Conservation (phyloP, 2,113 vertebrate genomes). For the Perca fluviatilis region DNA sequence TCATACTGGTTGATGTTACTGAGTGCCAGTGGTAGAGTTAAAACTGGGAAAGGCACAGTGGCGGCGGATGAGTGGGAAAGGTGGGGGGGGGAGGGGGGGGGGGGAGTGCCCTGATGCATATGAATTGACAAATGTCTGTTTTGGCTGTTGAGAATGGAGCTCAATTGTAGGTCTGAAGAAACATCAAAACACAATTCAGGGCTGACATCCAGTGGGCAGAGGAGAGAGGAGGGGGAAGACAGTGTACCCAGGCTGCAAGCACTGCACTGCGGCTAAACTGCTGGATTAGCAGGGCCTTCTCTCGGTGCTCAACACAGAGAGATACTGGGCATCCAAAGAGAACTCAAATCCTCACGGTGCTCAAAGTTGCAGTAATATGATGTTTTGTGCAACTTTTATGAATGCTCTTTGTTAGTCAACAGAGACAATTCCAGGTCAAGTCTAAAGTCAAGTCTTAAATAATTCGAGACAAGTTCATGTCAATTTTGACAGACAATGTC, state of each 20-base stretch:
- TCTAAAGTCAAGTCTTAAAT: background rate
- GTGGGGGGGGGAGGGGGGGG: constrained; percentile 16
- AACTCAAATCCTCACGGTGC: background rate
- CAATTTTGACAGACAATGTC: background rate
- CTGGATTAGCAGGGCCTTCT: constrained; percentile 31
- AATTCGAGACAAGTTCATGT: background rate
- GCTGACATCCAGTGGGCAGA: constrained; percentile 87
- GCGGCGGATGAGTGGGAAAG: constrained; percentile 36
- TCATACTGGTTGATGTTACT: constrained; percentile 72
- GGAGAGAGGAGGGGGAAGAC: constrained; percentile 40
- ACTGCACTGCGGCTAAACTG: constrained; percentile 53
- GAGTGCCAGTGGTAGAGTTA: constrained; percentile 83
- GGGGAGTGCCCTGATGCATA: constrained; percentile 82
- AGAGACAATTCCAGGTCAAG: background rate
- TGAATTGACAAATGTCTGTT: constrained; percentile 95
- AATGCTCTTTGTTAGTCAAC: background rate
- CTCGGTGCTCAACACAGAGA: constrained; percentile 2
- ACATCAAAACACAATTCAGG: constrained; percentile 96
- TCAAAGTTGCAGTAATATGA: background rate
- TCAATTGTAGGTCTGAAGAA: constrained; percentile 88
- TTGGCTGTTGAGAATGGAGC: constrained; percentile 92
- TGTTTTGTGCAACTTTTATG: background rate
- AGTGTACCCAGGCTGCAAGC: constrained; percentile 37
- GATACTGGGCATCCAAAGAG: background rate
- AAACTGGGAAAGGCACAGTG: constrained; percentile 59